Conservation (phyloP, 2,113 vertebrate genomes). For the Sapayoa aenigma region DNA sequence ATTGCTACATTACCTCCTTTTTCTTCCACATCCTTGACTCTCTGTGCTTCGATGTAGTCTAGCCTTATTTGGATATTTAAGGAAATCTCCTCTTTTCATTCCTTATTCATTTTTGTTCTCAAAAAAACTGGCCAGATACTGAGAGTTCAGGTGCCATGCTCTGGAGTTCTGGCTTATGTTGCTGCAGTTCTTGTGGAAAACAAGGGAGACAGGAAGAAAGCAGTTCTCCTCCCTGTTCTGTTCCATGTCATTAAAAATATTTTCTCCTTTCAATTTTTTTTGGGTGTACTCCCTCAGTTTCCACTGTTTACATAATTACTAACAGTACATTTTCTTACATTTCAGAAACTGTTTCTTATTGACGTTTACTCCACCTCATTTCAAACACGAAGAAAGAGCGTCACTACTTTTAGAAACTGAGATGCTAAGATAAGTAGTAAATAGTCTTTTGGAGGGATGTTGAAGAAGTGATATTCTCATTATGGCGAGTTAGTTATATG, state of each 20-base stretch:
- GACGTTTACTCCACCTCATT: too few species aligned
- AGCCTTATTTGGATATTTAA: background rate
- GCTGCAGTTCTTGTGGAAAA: background rate
- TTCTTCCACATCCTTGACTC: background rate
- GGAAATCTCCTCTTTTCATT: background rate
- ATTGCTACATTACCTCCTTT: background rate
- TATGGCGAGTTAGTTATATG: too few species aligned
- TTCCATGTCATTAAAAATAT: background rate
- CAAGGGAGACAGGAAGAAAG: background rate
- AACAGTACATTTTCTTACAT: too few species aligned
- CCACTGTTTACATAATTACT: background rate
- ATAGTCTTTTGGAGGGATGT: too few species aligned
- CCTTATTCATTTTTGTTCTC: background rate
- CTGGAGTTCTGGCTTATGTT: background rate
- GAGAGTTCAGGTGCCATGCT: background rate
- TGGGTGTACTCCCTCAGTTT: background rate
- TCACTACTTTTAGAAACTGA: too few species aligned
- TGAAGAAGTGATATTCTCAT: too few species aligned
- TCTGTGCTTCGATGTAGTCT: background rate
- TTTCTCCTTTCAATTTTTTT: accelerated
- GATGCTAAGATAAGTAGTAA: too few species aligned
- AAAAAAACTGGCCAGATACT: background rate
- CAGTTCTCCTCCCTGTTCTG: background rate
- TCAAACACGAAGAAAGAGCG: too few species aligned
- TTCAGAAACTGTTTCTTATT: too few species aligned